Evolutionary conservation across 2,888 invertebrate genomes (phyloP), one percentile per base, ranked within the genome.

Genomic region (Tuberolachnus salignus): DNA sequence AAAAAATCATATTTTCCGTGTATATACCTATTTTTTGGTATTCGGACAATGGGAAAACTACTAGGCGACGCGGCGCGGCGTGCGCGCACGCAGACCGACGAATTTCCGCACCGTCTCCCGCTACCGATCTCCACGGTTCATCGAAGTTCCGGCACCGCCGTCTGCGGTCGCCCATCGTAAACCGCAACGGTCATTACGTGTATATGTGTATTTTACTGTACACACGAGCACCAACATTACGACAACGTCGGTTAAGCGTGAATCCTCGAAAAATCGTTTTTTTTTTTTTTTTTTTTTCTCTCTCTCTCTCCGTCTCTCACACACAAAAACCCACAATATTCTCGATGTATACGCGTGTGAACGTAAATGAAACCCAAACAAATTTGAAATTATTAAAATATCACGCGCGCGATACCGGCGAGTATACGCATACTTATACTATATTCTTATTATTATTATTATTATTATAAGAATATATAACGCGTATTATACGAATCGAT

Each of bases 151-250:
- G 64, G 55, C 66, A 64, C 23, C 51, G 51, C n/a, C 53, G 67
- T 49, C 49, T 67, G 75, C 67, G 75, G 67, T 75, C 66, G 57
- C 66, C 64, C 64, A 55, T 74, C 59, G 44, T 14, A 63, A 73
- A 74, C 74, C 74, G 46, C 74, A 44, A 8, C 55, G 64, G 74
- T 74, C 66, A 75, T 75, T 34, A 46, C 57, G 46, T 46, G 9
- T 14, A 26, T 9, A 55, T 21, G 2, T 10, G 2, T 10, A 21
- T 2, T 8, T 23, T 57, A 57, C 19, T 6, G 3, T 26, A 19
- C 19, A 19, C 42, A 10, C 42, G 19, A 42, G 10, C 46, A 64
- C 64, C 34, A 2, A 6, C 59, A 34, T 61, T 61, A 42, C 21
- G 55, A 44, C 42, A 14, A 55, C 19, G 55, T 44, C 72, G 72